These are phyloP conservation scores for Apis florea DNA, from an alignment of 1,140 invertebrate species.

Conservation along the genomic window DNA sequence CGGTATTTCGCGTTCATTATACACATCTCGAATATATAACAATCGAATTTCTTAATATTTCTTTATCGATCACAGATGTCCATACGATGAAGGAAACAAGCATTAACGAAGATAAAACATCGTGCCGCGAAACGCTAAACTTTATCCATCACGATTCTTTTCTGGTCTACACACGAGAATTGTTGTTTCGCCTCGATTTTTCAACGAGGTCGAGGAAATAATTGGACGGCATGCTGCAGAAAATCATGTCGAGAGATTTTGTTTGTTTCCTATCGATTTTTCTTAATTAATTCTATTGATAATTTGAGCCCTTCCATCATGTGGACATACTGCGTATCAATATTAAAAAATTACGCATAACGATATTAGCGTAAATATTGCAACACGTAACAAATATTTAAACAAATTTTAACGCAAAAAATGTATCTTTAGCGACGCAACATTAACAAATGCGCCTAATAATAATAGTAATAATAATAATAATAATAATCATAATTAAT, in stretches of 20 bases:
- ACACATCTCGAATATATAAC: not conserved
- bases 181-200: constrained; percentile 25
- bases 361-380: not conserved
- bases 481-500: not conserved
- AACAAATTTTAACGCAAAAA: not conserved
- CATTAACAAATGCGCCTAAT: constrained; percentile 12
- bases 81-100: not conserved
- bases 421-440: constrained; percentile 4
- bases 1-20: not conserved
- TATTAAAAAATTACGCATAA: not conserved
- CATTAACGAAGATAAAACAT: constrained; percentile 1
- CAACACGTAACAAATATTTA: not conserved
- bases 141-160: constrained; percentile 33
- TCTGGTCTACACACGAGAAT: constrained; percentile 24
- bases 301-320: not conserved
- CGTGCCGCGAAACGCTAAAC: not conserved
- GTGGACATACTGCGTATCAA: not conserved
- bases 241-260: constrained; percentile 46
- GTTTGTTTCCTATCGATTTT: constrained; percentile 14
- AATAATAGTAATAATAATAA: not conserved
- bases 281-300: not conserved
- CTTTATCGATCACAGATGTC: not conserved
- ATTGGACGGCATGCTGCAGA: constrained; percentile 57
- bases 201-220: constrained; percentile 31
- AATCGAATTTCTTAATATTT: constrained; percentile 13